Percentiles rank a stretch among this genome's conserved stretches.
Conservation (phyloP, 2,113 vertebrate genomes). For the Lampris megalopsis region DNA sequence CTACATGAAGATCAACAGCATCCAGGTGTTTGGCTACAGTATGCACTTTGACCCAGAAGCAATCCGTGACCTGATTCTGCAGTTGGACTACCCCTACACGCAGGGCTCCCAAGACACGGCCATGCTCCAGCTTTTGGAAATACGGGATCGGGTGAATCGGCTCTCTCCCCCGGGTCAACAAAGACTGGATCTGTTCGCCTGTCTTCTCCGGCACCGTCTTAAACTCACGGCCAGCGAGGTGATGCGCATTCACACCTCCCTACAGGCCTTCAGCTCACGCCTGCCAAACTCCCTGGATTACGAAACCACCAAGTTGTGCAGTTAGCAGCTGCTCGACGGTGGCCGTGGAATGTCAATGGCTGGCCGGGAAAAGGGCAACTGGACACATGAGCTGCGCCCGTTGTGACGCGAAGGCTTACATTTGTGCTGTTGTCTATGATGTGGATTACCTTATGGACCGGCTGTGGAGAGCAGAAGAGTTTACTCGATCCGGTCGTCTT, state of each 20-base stretch:
- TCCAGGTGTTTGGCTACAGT: constrained; percentile 98
- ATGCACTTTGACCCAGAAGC: constrained; percentile 99
- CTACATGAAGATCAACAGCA: constrained; percentile 98
- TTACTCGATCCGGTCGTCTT: constrained; percentile 55
- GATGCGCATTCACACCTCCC: constrained; percentile 91
- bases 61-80: constrained; percentile 95
- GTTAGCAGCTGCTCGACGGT: constrained; percentile 84
- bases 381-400: constrained; percentile 27
- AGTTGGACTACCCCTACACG: constrained; percentile 98
- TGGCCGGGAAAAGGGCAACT: constrained; percentile 17
- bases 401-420: constrained; percentile 35
- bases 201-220: constrained; percentile 94
- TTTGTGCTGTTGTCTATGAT: constrained; percentile 37
- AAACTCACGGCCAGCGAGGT: constrained; percentile 95
- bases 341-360: constrained; percentile 16
- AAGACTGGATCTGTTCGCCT: constrained; percentile 93
- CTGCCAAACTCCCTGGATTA: constrained; percentile 95
- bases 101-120: constrained; percentile 97
- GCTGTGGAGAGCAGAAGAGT: constrained; percentile 67
- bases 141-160: constrained; percentile 94
- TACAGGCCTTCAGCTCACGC: constrained; percentile 92
- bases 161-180: constrained; percentile 93
- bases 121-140: constrained; percentile 93
- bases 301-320: constrained; percentile 97
- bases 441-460: constrained; percentile 54